Evolutionary conservation across 2,797 vertebrate genomes (phyloP).

Genomic region (Muraenolepis orangiensis): DNA sequence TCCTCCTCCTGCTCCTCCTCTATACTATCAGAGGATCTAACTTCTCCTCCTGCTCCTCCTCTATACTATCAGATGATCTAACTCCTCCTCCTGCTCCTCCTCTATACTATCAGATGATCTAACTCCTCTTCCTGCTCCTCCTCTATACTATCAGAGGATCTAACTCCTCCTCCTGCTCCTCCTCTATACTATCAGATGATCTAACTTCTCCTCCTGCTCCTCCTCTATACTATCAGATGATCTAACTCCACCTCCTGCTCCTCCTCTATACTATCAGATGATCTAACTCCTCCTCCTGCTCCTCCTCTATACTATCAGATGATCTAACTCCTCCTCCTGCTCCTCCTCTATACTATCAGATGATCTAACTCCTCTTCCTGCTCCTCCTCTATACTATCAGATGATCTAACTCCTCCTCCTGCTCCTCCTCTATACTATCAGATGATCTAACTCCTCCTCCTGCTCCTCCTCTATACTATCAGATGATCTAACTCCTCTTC

Average conservation of each 20-base stretch:
- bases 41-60: conserved; percentile 72
- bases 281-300: not conserved
- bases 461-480: too few species aligned
- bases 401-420: too few species aligned
- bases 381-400: not conserved
- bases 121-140: too few species aligned
- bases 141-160: not conserved
- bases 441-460: not conserved
- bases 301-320: conserved; percentile 71
- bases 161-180: too few species aligned
- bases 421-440: not conserved
- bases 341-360: conserved; percentile 80
- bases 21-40: conserved; percentile 84
- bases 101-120: not conserved
- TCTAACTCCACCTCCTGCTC: not conserved
- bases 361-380: too few species aligned
- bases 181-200: not conserved
- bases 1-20: not conserved
- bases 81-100: not conserved
- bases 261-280: conserved; percentile 66
- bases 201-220: too few species aligned
- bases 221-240: not conserved
- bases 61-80: conserved; percentile 66
- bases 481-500: not conserved
- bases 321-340: conserved; percentile 91